Base-by-base conservation (phyloP, 1,140 invertebrate genomes). In the Ceratoteleas bidentatus region DNA sequence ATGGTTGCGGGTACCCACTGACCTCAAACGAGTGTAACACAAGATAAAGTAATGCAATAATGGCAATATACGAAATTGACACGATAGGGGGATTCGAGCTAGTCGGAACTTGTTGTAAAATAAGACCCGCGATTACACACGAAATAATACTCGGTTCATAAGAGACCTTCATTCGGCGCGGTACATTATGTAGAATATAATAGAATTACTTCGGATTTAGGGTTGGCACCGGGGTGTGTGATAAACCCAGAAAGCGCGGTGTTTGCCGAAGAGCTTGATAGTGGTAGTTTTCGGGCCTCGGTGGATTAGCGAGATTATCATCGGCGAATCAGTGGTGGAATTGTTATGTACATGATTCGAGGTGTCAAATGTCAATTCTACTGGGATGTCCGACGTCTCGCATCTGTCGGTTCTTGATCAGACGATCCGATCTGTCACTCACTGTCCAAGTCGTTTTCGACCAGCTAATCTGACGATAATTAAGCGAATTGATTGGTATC, bases 251-350 rank as follows among this genome's bases (percentile, higher is more conserved):
- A 9, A 60, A 65, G 60, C 68, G 52, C n/a, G 57, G 50, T 81
- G 45, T 81, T 81, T 81, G 73, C 73, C 54, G 56, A 72, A 81
- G 72, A 81, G 79, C 73, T 81, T 81, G 79, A 73, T 73, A 81
- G 50, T 32, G 13, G 65, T 45, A 38, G 72, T 53, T 74, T 54
- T 73, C 16, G 40, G 53, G 68, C 72, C 52, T 58, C 60, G 13
- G 52, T 68, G 68, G 79, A 81, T 81, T 81, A 81, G 79, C 24
- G 49, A 76, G 79, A 81, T 81, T 75, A 81, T 81, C 60, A 57
- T 81, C 61, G 72, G 79, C 76, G 70, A 81, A 81, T 81, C 78
- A 81, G 72, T 72, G 66, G 66, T 15, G 36, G 72, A 72, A 75
- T 75, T 75, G 53, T 70, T 70, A 81, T 72, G 66, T 53, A 47